A percentile compares a stretch with the other conserved stretches of the same genome.
Evolutionary conservation across 2,797 vertebrate genomes (phyloP).

Genomic region (Rhinogobio ventralis): DNA sequence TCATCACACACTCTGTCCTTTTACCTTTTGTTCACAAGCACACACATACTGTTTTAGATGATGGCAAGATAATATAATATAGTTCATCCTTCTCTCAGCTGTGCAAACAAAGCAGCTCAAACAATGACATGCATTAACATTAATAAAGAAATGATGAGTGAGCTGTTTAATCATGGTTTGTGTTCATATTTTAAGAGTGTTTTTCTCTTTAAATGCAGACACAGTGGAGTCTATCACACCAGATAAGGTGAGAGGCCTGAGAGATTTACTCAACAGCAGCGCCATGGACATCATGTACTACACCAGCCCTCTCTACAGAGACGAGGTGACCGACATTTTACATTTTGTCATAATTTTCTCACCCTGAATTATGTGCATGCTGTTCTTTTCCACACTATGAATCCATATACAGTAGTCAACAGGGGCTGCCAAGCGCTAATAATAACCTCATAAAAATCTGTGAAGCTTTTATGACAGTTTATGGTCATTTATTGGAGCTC

Average conservation of each 20-base stretch:
- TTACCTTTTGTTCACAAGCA: background rate
- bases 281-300: conserved; percentile 99
- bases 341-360: too few relatives aligned
- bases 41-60: background rate
- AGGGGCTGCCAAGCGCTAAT: too few relatives aligned
- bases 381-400: too few relatives aligned
- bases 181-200: background rate
- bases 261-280: conserved; percentile 98
- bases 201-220: conserved; percentile 75
- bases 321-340: conserved; percentile 82
- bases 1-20: background rate
- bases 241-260: conserved; percentile 93
- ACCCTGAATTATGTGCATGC: background rate
- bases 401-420: too few relatives aligned
- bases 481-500: too few relatives aligned
- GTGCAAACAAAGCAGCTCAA: conserved; percentile 7
- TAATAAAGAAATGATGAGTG: background rate
- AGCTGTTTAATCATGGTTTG: background rate
- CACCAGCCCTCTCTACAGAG: conserved; percentile 96
- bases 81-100: conserved; percentile 18
- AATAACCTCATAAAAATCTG: too few relatives aligned
- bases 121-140: background rate
- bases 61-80: background rate
- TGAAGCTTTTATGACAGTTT: too few relatives aligned
- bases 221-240: conserved; percentile 98